Percentiles rank a stretch among this genome's conserved stretches.
These are phyloP conservation scores for Porphyrio hochstetteri DNA, from an alignment of 2,113 vertebrate species.

Conservation along the genomic window DNA sequence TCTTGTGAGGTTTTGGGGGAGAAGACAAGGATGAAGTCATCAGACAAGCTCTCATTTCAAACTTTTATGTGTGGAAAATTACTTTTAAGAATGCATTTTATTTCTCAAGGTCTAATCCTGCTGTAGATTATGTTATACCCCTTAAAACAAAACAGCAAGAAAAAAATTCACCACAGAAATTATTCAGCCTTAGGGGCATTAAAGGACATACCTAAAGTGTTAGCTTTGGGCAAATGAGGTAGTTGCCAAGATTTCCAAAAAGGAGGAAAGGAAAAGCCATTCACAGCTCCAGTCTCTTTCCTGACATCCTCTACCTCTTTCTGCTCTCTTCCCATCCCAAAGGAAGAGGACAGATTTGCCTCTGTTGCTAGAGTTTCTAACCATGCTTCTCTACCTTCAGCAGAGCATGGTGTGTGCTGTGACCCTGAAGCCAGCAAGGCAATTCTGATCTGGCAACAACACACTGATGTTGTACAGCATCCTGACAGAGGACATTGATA, in stretches of 20 bases:
- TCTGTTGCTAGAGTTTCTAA: not conserved
- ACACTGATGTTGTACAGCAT: not conserved
- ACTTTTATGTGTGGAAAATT: not conserved
- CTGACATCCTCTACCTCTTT: not conserved
- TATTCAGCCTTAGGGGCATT: not conserved
- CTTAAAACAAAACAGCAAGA: not conserved
- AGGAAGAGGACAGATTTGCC: not conserved
- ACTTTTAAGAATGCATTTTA: not conserved
- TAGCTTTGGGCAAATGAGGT: not conserved
- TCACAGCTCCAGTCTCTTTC: not conserved
- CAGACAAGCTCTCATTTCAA: not conserved
- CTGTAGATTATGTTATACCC: not conserved
- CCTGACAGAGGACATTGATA: not conserved
- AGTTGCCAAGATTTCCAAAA: not conserved
- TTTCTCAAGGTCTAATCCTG: not conserved
- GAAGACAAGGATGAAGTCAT: constrained; percentile 14
- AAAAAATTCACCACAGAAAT: not conserved
- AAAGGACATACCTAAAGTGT: not conserved
- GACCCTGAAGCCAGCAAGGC: not conserved
- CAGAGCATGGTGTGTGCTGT: rapidly evolving
- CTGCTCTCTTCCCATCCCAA: not conserved
- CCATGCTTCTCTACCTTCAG: not conserved
- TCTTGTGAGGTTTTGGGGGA: not conserved
- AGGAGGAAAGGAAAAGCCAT: not conserved
- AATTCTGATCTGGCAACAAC: not conserved